These are phyloP conservation scores for Passer domesticus DNA, from an alignment of 2,113 vertebrate genomes.

Conservation along the genomic window DNA sequence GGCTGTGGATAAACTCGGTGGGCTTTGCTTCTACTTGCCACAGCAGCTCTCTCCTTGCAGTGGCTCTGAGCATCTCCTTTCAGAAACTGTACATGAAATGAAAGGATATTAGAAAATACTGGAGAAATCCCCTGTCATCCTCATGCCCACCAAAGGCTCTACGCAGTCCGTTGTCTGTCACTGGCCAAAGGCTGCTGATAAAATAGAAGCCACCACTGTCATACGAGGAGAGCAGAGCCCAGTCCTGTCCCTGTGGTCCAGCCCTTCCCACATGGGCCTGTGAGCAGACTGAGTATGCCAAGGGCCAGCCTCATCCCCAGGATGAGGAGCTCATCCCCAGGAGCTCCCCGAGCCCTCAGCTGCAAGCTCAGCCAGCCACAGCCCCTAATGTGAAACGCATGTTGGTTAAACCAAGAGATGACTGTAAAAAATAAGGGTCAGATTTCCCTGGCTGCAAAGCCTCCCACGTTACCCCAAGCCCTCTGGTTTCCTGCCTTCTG, in stretches of 20 bases:
- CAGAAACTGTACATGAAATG: not conserved
- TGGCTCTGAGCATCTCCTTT: not conserved
- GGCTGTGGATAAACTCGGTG: too few relatives aligned
- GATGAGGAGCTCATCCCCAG: not conserved
- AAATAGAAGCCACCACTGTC: not conserved
- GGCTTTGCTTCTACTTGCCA: fast-evolving
- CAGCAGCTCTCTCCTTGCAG: not conserved
- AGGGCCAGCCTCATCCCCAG: not conserved
- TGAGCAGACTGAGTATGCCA: not conserved
- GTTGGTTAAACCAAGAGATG: not conserved
- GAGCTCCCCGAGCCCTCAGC: not conserved
- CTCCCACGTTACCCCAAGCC: not conserved
- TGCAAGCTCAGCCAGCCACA: not conserved
- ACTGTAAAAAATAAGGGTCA: not conserved
- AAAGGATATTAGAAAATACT: not conserved
- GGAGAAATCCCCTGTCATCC: not conserved
- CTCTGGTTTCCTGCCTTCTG: conserved; percentile 40
- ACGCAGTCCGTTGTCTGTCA: not conserved
- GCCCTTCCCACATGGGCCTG: fast-evolving
- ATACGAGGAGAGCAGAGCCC: not conserved
- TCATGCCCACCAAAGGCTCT: not conserved
- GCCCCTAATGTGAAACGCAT: not conserved
- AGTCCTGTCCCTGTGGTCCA: not conserved
- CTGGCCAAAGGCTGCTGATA: not conserved
- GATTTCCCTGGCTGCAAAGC: conserved; percentile 1